These are phyloP conservation scores for Cryptus viduatorius DNA, from an alignment of 2,888 invertebrate species.

Conservation along the genomic window DNA sequence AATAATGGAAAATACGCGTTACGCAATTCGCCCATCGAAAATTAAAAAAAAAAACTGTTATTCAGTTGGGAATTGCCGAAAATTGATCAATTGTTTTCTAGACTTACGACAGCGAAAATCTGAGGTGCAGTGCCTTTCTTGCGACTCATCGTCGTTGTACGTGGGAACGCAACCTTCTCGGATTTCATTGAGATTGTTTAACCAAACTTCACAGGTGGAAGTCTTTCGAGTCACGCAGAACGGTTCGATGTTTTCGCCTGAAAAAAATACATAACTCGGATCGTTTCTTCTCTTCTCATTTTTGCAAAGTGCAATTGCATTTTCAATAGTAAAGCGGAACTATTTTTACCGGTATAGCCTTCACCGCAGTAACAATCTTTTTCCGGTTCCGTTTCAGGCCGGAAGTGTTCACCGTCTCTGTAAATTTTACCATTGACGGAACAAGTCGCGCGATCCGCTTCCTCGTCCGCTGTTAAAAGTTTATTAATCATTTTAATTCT, in stretches of 20 bases:
- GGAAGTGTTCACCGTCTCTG: conserved; percentile 75
- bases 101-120: conserved; percentile 77
- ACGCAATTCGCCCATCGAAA: no score
- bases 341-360: conserved; percentile 70
- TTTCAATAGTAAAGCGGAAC: background rate
- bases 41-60: background rate
- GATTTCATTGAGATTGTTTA: conserved; percentile 57
- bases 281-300: background rate
- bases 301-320: background rate
- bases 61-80: background rate
- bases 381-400: conserved; percentile 65
- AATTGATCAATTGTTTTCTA: background rate
- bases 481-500: background rate
- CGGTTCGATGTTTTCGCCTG: conserved; percentile 75
- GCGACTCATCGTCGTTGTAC: conserved; percentile 68
- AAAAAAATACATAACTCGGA: background rate
- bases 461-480: conserved; percentile 68
- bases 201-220: conserved; percentile 69
- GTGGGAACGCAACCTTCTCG: conserved; percentile 75
- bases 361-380: conserved; percentile 73
- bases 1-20: no score
- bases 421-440: conserved; percentile 65
- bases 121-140: conserved; percentile 70
- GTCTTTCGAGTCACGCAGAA: conserved; percentile 73
- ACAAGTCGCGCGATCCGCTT: conserved; percentile 72